Evolutionary conservation across 2,888 invertebrate species (phyloP).

Genomic region (Cerceris rybyensis): DNA sequence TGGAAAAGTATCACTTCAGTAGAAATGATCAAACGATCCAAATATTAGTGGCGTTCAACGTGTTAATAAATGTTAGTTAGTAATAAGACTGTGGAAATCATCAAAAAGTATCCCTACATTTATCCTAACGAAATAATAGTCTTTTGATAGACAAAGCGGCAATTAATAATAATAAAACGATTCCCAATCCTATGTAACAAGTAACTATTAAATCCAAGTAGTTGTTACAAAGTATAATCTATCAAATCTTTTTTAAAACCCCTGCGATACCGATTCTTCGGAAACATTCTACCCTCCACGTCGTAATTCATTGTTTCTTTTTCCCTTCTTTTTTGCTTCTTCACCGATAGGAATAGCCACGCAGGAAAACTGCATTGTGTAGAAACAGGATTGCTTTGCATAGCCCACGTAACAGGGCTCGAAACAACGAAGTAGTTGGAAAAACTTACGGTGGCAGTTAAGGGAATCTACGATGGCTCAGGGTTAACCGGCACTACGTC

Average conservation of each 20-base stretch:
- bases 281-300: no score
- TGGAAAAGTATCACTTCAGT: no score
- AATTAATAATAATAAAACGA: neutral
- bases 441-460: constrained; percentile 72
- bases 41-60: no score
- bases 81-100: no score
- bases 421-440: constrained; percentile 44
- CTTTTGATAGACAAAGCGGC: neutral
- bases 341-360: neutral
- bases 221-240: neutral
- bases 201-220: neutral
- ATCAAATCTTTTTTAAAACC: constrained; percentile 15
- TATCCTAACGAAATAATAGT: neutral
- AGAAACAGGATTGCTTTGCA: constrained; percentile 36
- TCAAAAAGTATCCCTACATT: no score
- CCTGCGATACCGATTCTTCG: constrained; percentile 14
- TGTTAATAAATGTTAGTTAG: no score
- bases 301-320: constrained; percentile 9
- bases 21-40: no score
- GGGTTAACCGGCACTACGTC: constrained; percentile 70
- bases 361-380: constrained; percentile 1
- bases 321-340: neutral
- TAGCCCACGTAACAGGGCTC: constrained; percentile 22
- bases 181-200: neutral
- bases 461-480: constrained; percentile 71